Evolutionary conservation across 2,888 invertebrate genomes (phyloP), one percentile per base, ranked within the genome.

Genomic region (Archips xylosteana): DNA sequence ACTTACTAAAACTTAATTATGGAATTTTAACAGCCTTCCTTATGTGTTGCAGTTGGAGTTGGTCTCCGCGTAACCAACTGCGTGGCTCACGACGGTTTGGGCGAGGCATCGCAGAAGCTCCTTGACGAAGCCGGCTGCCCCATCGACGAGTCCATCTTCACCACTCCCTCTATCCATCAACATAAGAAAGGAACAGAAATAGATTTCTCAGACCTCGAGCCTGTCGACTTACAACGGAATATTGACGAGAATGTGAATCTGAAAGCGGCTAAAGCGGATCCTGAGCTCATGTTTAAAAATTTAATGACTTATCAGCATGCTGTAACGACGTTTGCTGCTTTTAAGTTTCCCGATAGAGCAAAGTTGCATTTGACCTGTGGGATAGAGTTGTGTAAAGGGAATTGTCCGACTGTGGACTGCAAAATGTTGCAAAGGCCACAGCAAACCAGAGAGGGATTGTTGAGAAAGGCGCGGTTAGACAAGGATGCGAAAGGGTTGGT

Each of bases 331-430:
- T 97, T 97, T 90, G 96, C 97, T 0, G 97, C 97, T 4, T 97
- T 97, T 83, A 97, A 97, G 83, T 97, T 97, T 88, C 97, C 97
- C 3, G 97, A 97, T 82, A 94, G 97, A 77, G 97, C 97, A 75
- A 96, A 96, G 76, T 89, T 97, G 57, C 97, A 97, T 87, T 91
- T 97, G 62, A 96, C 96, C n/a, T 97, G 97, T 87, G 96, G 96
- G 23, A 95, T 97, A 60, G 96, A 97, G 79, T 89, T 97, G n/a
- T 97, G 97, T 83, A 96, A 96, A 87, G 96, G 96, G 66, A 94
- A 92, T 76, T 97, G 97, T 83, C 96, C 96, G 0, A 89, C 94
- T 82, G 96, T 97, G 61, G 94, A 95, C 77, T 95, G 94, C 75
- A 92, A 86, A 78, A 88, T 88, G 10, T 78, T 94, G 65, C 91